Evolutionary conservation across 35 echinoderm and acorn worm genomes (phyloP).

Genomic region (Lytechinus pictus): DNA sequence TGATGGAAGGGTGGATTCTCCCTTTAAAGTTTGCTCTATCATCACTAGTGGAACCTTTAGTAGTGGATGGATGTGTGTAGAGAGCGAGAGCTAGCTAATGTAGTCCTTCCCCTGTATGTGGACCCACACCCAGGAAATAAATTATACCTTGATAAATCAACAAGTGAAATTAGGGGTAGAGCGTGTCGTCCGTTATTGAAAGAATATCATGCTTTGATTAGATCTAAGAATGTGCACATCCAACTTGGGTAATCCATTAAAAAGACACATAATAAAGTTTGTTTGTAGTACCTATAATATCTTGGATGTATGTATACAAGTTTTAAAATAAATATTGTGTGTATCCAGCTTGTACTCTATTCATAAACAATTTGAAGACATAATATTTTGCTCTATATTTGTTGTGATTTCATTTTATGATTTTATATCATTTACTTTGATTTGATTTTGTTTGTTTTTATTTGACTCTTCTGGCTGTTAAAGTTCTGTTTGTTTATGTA

Average conservation of each 20-base stretch:
- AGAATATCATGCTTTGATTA: neutral
- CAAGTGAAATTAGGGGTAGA: neutral
- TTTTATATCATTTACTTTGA: no score
- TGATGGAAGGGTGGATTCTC: no score
- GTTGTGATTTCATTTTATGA: no score
- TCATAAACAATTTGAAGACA: no score
- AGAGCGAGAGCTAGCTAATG: neutral
- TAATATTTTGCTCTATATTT: no score
- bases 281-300: no score
- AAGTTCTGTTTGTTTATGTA: neutral
- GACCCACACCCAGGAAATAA: constrained; percentile 7
- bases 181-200: neutral
- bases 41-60: neutral
- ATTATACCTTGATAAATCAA: constrained; percentile 20
- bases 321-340: no score
- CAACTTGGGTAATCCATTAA: no score
- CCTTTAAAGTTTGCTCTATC: neutral
- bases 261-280: no score
- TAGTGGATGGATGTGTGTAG: neutral
- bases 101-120: neutral
- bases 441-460: neutral
- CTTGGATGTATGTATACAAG: no score
- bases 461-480: neutral
- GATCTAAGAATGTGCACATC: no score
- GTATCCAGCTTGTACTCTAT: no score